A percentile compares a stretch with the other conserved stretches of the same genome.
phyloP scores from a whole-genome alignment of 2,888 invertebrate genomes.

The Argynnis bischoffii region DNA sequence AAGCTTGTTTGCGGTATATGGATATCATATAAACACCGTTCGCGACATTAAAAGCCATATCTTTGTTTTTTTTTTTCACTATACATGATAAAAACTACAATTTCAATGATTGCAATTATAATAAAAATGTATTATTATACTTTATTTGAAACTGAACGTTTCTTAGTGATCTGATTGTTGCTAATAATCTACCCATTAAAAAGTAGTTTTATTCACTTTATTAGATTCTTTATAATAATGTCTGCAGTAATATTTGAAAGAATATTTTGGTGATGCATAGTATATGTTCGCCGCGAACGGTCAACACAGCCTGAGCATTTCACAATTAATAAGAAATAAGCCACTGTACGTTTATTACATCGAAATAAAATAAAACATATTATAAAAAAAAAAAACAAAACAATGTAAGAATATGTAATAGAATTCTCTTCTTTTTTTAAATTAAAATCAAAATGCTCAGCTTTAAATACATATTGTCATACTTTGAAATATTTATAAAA shows the following conservation, averaged over 20 bases:
- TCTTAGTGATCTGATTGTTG: too few species aligned
- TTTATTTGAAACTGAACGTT: too few species aligned
- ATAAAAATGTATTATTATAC: too few species aligned
- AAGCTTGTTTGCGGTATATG: conserved; percentile 68
- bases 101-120: not conserved
- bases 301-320: conserved; percentile 17
- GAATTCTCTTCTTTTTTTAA: conserved; percentile 11
- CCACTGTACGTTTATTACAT: too few species aligned
- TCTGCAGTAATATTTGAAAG: not conserved
- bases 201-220: conserved; percentile 11
- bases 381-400: too few species aligned
- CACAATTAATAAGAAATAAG: not conserved
- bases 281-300: conserved; percentile 19
- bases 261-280: not conserved
- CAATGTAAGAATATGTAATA: not conserved
- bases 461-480: conserved; percentile 13
- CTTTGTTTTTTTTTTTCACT: conserved; percentile 1
- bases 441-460: conserved; percentile 43
- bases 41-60: conserved; percentile 46
- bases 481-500: conserved; percentile 12
- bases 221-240: not conserved
- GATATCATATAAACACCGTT: conserved; percentile 49
- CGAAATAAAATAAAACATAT: too few species aligned
- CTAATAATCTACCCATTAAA: not conserved
- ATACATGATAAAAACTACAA: conserved; percentile 10